A percentile compares a stretch with the other conserved stretches of the same genome.
Evolutionary conservation across 1,140 invertebrate genomes (phyloP).

Genomic region (Tetraneura akinire): DNA sequence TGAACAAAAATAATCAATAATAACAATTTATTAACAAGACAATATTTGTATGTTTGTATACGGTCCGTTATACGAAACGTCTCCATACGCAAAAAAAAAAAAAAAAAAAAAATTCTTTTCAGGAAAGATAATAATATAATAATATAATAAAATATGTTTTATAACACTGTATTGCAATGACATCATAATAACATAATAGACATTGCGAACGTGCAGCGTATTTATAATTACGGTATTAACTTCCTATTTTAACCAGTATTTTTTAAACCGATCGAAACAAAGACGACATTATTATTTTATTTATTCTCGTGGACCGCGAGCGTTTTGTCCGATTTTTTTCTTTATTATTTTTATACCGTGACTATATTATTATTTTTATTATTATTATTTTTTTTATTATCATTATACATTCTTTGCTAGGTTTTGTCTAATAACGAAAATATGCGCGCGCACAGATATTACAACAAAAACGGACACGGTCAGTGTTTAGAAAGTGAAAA

Average conservation of each 20-base stretch:
- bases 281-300: not conserved
- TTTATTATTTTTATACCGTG: conserved; percentile 10
- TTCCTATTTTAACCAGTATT: not conserved
- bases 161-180: too few relatives aligned
- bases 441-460: conserved; percentile 10
- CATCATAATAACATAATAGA: not conserved
- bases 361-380: not conserved
- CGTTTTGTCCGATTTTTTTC: not conserved
- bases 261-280: conserved; percentile 23
- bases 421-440: conserved; percentile 25
- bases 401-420: conserved; percentile 6
- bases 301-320: not conserved
- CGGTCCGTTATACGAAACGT: too few relatives aligned
- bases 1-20: not conserved
- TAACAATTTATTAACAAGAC: too few relatives aligned
- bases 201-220: not conserved
- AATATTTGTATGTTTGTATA: too few relatives aligned
- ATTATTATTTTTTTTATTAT: too few relatives aligned
- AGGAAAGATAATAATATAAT: too few relatives aligned
- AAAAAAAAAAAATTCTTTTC: too few relatives aligned
- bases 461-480: conserved; percentile 51
- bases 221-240: not conserved
- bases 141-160: too few relatives aligned
- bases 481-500: conserved; percentile 51
- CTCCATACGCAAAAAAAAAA: too few relatives aligned